phyloP scores from a whole-genome alignment of 2,888 invertebrate species.

The Rhimphoctona megacephalus region DNA sequence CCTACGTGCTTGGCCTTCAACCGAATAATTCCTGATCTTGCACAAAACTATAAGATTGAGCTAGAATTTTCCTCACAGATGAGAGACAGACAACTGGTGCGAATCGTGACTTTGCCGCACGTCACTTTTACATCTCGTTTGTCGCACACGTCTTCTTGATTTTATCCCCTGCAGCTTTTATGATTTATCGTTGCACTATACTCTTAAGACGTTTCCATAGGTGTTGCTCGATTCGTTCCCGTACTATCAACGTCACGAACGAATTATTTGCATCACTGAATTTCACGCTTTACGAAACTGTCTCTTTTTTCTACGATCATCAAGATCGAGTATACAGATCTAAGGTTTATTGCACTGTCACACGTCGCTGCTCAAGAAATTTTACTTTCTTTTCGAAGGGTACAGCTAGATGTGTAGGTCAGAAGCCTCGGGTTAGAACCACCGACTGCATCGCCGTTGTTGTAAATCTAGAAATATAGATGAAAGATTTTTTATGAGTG shows the following conservation, averaged over 20 bases:
- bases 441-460: slow-evolving; percentile 44
- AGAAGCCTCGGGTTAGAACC: slow-evolving; percentile 31
- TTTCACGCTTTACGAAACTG: slow-evolving; percentile 22
- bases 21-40: slow-evolving; percentile 35
- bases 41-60: not conserved
- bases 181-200: slow-evolving; percentile 73
- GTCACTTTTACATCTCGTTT: slow-evolving; percentile 69
- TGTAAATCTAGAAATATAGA: slow-evolving; percentile 40
- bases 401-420: slow-evolving; percentile 35
- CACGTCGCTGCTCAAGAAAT: slow-evolving; percentile 12
- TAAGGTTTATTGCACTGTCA: slow-evolving; percentile 23
- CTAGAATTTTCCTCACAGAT: not conserved
- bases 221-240: slow-evolving; percentile 53
- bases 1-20: not conserved
- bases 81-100: slow-evolving; percentile 53
- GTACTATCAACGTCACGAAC: slow-evolving; percentile 56
- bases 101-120: slow-evolving; percentile 62
- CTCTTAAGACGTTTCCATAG: slow-evolving; percentile 60
- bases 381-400: not conserved
- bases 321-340: not conserved
- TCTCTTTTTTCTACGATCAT: slow-evolving; percentile 11
- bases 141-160: slow-evolving; percentile 65
- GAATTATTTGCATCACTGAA: slow-evolving; percentile 53
- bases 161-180: slow-evolving; percentile 74
- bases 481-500: slow-evolving; percentile 24